A percentile compares a stretch with the other conserved stretches of the same genome.
phyloP scores from a whole-genome alignment of 2,888 invertebrate species.

The Lysandra coridon region DNA sequence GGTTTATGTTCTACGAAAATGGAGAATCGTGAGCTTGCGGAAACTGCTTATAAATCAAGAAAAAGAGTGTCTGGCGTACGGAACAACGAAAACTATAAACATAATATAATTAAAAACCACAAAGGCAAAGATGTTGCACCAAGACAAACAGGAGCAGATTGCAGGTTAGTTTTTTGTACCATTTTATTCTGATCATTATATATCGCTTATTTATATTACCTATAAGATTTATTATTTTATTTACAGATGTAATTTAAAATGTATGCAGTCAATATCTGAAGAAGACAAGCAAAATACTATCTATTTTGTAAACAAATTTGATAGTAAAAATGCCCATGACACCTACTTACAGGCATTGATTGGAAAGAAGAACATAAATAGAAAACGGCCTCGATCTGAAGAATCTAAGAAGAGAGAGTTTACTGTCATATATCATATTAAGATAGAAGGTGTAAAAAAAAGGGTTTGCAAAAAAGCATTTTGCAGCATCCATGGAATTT shows the following conservation, averaged over 20 bases:
- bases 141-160: no score
- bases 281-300: background rate
- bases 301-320: constrained; percentile 4
- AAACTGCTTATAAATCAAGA: no score
- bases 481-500: constrained; percentile 8
- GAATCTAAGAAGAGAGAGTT: constrained; percentile 8
- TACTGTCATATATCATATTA: constrained; percentile 3
- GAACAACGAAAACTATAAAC: no score
- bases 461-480: constrained; percentile 4
- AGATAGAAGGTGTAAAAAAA: constrained; percentile 7
- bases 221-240: no score
- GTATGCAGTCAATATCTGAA: no score
- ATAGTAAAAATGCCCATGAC: constrained; percentile 8
- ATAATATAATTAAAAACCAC: no score
- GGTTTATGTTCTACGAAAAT: no score
- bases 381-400: constrained; percentile 8
- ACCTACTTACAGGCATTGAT: constrained; percentile 8
- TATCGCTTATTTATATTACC: constrained; percentile 2
- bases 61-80: no score
- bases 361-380: background rate
- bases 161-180: background rate
- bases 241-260: no score
- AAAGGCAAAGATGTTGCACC: no score
- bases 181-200: constrained; percentile 5
- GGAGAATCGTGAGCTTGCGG: no score